Evolutionary conservation across 2,113 vertebrate genomes (phyloP).

Genomic region (Pterophyllum scalare): DNA sequence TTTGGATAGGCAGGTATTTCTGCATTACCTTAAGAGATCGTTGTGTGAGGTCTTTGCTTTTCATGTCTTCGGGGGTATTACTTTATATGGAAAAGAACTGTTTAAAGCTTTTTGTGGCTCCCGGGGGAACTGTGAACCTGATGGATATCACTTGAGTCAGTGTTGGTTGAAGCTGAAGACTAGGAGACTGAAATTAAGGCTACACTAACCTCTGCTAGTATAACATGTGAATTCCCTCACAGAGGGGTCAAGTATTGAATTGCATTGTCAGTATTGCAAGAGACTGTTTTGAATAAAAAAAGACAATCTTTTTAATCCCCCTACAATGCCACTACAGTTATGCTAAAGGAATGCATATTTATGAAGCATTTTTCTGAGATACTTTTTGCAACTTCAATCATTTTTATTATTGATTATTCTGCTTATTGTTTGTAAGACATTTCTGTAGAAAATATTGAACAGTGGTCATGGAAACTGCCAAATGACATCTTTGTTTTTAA

Average conservation of each 20-base stretch:
- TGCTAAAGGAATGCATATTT: neutral
- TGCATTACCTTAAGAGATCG: neutral
- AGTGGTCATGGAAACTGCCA: too few species aligned
- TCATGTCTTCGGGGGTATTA: neutral
- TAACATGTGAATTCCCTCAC: neutral
- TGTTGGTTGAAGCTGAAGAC: neutral
- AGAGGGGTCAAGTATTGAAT: neutral
- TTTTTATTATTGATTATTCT: neutral
- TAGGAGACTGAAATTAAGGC: neutral
- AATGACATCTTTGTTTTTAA: too few species aligned
- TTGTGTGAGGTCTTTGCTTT: neutral
- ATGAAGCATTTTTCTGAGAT: neutral
- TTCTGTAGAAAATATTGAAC: too few species aligned
- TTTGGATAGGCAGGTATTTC: neutral
- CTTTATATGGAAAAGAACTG: neutral
- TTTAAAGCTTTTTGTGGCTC: constrained; percentile 7
- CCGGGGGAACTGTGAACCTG: neutral
- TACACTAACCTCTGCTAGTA: neutral
- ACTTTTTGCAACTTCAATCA: neutral
- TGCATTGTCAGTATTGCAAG: neutral
- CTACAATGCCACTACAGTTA: neutral
- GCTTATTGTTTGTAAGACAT: too few species aligned
- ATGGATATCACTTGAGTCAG: neutral
- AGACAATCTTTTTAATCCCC: neutral
- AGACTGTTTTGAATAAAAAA: neutral